Evolutionary conservation across 2,888 invertebrate genomes (phyloP), one percentile per base, ranked within the genome.

Genomic region (Monoplex corrugatus): DNA sequence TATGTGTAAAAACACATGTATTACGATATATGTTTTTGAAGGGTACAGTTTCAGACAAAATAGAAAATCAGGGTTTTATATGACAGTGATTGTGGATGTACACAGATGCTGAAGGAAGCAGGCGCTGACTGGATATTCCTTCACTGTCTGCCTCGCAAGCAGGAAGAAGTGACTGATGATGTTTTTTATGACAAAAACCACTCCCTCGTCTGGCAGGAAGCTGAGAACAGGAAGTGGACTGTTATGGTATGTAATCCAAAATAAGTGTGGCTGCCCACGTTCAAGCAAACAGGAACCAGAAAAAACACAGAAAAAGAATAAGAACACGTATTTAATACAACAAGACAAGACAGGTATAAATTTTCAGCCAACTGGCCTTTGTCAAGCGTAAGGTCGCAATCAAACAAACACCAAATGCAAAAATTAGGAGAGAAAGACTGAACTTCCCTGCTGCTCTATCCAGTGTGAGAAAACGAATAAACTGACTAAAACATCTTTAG

Each of bases 201-300:
- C 38, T 94, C 94, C 0, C 89, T 95, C 28, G 95, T 95, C 3
- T 95, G 94, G 94, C 90, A 93, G 86, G 95, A 93, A 68, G 94
- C 95, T 0, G 94, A 95, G 89, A 95, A 95, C 91, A 90, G 95
- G 85, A 94, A 93, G 90, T 92, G 92, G 92, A 91, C 91, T 8
- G 91, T 91, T 19, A 92, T 92, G 92, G 92, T 92, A 84, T 87
- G 89, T 86, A 23, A 28, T 13, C 10, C 23, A 82, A 13, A 13
- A 6, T 1, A 38, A 1, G 43, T 32, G 8, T 35, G 28, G 23
- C n/a, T 68, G 68, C 28, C 8, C 19, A 68, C n/a, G 6, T 0
- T 72, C 6, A 72, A 72, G n/a, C 13, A n/a, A n/a, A n/a, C 6
- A n/a, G 32, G 72, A 72, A n/a, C n/a, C 23, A 19, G 6, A 72